Evolutionary conservation across 37 sponge, comb jelly and placozoan species (phyloP), one percentile per base, ranked within the genome.

Genomic region (Ephydatia muelleri): DNA sequence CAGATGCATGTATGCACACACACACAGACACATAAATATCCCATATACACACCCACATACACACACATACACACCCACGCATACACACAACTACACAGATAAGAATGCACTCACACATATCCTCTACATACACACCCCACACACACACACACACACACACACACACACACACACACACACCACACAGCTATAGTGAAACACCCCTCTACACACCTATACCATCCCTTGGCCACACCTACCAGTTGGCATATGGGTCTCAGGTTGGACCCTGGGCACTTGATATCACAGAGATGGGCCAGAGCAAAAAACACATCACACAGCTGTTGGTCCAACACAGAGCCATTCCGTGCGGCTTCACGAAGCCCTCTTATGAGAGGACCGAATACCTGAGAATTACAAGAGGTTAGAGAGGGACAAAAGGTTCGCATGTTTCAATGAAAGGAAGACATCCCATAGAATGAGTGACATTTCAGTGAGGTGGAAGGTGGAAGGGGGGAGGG

Each of bases 191-290:
- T 33, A n/a, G n/a, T n/a, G n/a, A n/a, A n/a, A n/a, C n/a, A n/a
- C n/a, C n/a, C n/a, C n/a, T n/a, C n/a, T n/a, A n/a, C n/a, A n/a
- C n/a, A n/a, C n/a, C n/a, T n/a, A n/a, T n/a, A n/a, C n/a, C n/a
- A n/a, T n/a, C n/a, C n/a, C n/a, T n/a, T n/a, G n/a, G n/a, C 21
- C 8, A 34, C 5, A n/a, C 73, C 65, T 70, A 93, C 90, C 88
- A 93, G 71, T 69, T 40, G 26, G 77, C 93, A 92, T 27, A 92
- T 81, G 0, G 93, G 93, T 75, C 93, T 49, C 40, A 66, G 49
- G 27, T 86, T 79, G 30, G 68, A 49, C 19, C 76, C 76, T 19
- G 74, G 72, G 3, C 36, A 22, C 23, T 66, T 70, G 22, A 88
- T 65, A 25, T 85, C 88, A 48, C 88, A 85, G 32, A 92, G 82